phyloP scores from a whole-genome alignment of 2,888 invertebrate species.

The Drosophila dives region DNA sequence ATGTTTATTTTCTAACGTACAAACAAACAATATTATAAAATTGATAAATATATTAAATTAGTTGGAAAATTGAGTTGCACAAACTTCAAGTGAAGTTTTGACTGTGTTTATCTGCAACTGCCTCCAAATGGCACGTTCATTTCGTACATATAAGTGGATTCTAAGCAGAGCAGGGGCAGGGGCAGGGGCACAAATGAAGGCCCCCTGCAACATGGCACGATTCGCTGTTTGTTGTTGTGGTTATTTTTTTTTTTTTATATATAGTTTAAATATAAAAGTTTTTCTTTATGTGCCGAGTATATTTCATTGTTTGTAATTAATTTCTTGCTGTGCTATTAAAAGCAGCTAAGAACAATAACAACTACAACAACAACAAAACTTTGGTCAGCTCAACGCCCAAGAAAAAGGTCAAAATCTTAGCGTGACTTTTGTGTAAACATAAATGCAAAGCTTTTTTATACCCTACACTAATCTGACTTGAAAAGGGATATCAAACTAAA shows the following conservation, averaged over 20 bases:
- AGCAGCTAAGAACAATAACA: slow-evolving; percentile 29
- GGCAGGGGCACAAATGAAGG: slow-evolving; percentile 3
- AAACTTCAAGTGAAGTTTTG: neutral
- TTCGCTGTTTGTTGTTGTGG: slow-evolving; percentile 6
- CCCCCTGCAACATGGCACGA: slow-evolving; percentile 45
- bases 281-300: slow-evolving; percentile 33
- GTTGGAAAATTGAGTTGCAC: neutral
- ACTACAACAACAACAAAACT: slow-evolving; percentile 25
- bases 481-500: neutral
- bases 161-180: neutral
- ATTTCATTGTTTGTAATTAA: slow-evolving; percentile 72
- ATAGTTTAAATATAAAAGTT: slow-evolving; percentile 29
- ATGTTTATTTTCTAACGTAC: neutral
- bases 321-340: slow-evolving; percentile 48
- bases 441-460: slow-evolving; percentile 42
- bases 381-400: slow-evolving; percentile 59
- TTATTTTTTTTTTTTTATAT: slow-evolving; percentile 7
- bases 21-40: neutral
- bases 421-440: slow-evolving; percentile 71
- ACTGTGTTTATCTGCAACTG: slow-evolving; percentile 23
- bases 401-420: slow-evolving; percentile 66
- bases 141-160: neutral
- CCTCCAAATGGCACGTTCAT: slow-evolving; percentile 41
- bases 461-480: neutral
- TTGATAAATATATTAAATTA: neutral